Conservation (phyloP, 1,140 invertebrate genomes). For the Drosophila nigrodunni region DNA sequence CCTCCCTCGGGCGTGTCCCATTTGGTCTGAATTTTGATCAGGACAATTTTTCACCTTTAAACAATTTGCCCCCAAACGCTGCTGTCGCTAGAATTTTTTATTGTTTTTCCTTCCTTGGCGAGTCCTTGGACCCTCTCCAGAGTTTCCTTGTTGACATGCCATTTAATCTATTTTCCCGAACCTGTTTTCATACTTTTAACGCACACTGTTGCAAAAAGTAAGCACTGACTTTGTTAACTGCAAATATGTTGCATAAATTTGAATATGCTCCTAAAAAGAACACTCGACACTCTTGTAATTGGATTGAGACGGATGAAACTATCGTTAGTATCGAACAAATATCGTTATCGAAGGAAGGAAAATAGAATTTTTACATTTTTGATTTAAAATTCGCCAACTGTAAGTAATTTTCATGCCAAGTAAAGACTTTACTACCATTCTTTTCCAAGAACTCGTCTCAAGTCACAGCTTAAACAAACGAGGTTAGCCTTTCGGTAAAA, state of each 20-base stretch:
- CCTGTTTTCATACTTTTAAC: conserved; percentile 26
- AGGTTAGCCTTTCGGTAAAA: too few relatives aligned
- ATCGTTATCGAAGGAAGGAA: too few relatives aligned
- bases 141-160: conserved; percentile 46
- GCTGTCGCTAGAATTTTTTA: conserved; percentile 19
- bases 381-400: too few relatives aligned
- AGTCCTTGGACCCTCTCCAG: neutral
- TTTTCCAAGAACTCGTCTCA: too few relatives aligned
- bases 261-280: conserved; percentile 20
- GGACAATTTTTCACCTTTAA: conserved; percentile 66
- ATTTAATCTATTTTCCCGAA: conserved; percentile 54
- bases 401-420: too few relatives aligned
- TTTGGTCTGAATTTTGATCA: conserved; percentile 48
- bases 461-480: too few relatives aligned
- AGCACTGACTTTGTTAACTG: conserved; percentile 2
- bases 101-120: conserved; percentile 25
- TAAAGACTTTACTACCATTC: too few relatives aligned
- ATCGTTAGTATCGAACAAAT: neutral
- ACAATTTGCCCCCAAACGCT: conserved; percentile 46
- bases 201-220: conserved; percentile 1
- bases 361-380: too few relatives aligned
- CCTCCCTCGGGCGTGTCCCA: neutral
- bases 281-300: neutral
- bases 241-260: conserved; percentile 43
- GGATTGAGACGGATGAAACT: neutral